Conservation (phyloP, 2,888 invertebrate genomes). For the Lymantria dispar region DNA sequence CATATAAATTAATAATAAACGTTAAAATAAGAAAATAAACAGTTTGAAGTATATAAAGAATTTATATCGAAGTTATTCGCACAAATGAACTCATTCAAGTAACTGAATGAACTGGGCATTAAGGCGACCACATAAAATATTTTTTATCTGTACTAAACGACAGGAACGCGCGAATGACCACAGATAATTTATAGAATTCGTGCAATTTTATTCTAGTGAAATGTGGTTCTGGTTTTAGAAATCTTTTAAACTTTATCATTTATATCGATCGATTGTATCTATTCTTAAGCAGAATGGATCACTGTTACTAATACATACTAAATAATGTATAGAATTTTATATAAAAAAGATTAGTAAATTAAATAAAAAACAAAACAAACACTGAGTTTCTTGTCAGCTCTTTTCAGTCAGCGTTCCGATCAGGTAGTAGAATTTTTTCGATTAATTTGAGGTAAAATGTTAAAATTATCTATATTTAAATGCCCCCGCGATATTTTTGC, state of each 20-base stretch:
- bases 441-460: too few relatives aligned
- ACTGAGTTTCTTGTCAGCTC: too few relatives aligned
- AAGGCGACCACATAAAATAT: conserved; percentile 25
- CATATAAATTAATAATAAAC: background rate
- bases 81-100: conserved; percentile 15
- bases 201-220: conserved; percentile 1
- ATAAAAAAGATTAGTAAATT: background rate
- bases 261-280: too few relatives aligned
- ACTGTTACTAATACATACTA: background rate
- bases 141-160: conserved; percentile 19
- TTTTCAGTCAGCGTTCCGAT: too few relatives aligned
- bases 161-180: conserved; percentile 9
- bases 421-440: too few relatives aligned
- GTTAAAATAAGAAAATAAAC: background rate
- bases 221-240: background rate
- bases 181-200: conserved; percentile 13
- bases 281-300: background rate
- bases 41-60: background rate
- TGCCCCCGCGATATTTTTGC: too few relatives aligned
- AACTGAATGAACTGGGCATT: conserved; percentile 23
- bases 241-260: background rate
- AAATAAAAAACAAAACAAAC: background rate
- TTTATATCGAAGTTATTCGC: conserved; percentile 6
- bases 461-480: too few relatives aligned
- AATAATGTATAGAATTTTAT: background rate